Evolutionary conservation across 2,888 invertebrate species (phyloP), one percentile per base, ranked within the genome.

Genomic region (Eupithecia centaureata): DNA sequence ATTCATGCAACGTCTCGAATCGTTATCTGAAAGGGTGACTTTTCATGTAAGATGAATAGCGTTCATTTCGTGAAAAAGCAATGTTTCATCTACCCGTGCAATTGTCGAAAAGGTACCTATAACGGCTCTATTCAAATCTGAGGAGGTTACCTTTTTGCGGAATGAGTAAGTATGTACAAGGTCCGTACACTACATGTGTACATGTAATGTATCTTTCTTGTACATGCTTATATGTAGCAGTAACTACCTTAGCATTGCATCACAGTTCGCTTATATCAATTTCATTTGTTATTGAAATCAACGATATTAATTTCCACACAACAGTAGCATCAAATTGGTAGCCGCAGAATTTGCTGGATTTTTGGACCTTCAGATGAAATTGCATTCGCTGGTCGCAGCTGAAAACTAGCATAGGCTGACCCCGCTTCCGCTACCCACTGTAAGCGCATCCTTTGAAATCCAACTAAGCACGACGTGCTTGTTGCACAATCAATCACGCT

Each of bases 1-100:
- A 56, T 65, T 65, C 57, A 65, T 47, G 61, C 30, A 47, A 54
- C 63, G 63, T 63, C 22, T 35, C 38, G 33, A 22, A 38, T 38
- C 18, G 33, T 63, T 63, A 52, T 38, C 28, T 28, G 27, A 38
- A 38, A 63, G 61, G 32, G 25, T 35, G 38, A 56, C 54, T 56
- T 63, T 63, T 56, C 27, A 52, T 38, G 52, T 56, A 38, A 57
- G 35, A 59, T 68, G 57, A 57, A 57, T 52, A 28, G 57, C 18
- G 57, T 32, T 57, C 57, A 32, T 57, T 57, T 32, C 32, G 32
- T 57, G 32, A 22, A 30, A 30, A 32, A 32, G 57, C 32, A 22
- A 57, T 57, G 18, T 57, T 33, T 57, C 57, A 57, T 18, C 57
- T 57, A 32, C 57, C 57, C 18, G 12, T 32, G 10, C 57, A 30